Evolutionary conservation across 92 coral and sea anemone genomes (phyloP), one percentile per base, ranked within the genome.

Genomic region (Epizoanthus ramosus): DNA sequence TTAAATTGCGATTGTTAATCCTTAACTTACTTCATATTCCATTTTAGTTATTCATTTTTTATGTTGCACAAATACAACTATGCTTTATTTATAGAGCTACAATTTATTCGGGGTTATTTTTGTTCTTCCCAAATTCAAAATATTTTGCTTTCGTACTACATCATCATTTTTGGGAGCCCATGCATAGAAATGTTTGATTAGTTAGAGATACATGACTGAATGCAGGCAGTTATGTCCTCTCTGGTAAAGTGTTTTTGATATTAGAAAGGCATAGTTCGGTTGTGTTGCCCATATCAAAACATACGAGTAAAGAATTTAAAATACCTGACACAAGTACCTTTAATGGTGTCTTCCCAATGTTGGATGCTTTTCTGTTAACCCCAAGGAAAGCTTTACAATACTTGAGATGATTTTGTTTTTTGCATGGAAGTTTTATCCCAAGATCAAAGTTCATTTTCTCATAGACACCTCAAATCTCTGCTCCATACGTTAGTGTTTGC

Each of bases 391-490:
- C 23, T 64, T 80, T 65, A 45, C 63, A 60, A 22, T 31, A 80
- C 43, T 63, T 63, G 6, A 63, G 33, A 60, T 65, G 58, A 28
- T 2, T 28, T 28, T 7, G 65, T 41, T 63, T 41, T 79, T 41
- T 65, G 54, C 2, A 47, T 35, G 14, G 74, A 74, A 23, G 61
- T n/a, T 21, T 80, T 65, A 66, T 80, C 63, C 84, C 75, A 80
- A 41, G 50, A 54, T 64, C 59, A 37, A n/a, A 39, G n/a, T 47
- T 58, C 25, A n/a, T 60, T 31, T 79, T 79, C 33, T 33, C 56
- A 52, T 79, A 79, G 10, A 70, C 84, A 24, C 84, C 54, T 73
- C 84, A 79, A 57, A 79, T 61, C 52, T 79, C 84, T 23, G 16
- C 64, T 13, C 22, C 67, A 37, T 43, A 79, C 33, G 52, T 24